Percentiles rank a stretch among this genome's conserved stretches.
These are phyloP conservation scores for Mycetomoellerius zeteki DNA, from an alignment of 1,140 invertebrate species.

Conservation along the genomic window DNA sequence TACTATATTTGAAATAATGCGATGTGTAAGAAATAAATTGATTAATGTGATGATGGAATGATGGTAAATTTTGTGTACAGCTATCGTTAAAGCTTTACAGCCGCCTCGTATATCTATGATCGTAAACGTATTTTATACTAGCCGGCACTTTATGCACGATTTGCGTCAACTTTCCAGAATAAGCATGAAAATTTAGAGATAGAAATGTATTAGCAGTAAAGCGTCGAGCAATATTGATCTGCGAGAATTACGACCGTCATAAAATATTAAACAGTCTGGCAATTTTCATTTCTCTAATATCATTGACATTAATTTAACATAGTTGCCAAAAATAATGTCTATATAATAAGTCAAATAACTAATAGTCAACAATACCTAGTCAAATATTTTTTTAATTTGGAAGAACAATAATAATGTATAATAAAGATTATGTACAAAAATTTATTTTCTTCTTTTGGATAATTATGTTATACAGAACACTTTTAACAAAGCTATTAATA, in stretches of 20 bases:
- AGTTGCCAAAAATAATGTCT: constrained; percentile 9
- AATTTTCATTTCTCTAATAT: constrained; percentile 26
- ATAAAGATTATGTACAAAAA: background rate
- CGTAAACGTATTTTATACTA: constrained; percentile 56
- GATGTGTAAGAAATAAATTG: constrained; percentile 12
- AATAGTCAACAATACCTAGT: background rate
- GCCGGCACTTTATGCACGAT: constrained; percentile 56
- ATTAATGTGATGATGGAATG: constrained; percentile 23
- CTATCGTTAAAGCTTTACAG: constrained; percentile 35
- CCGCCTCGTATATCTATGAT: constrained; percentile 38
- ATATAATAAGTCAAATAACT: background rate
- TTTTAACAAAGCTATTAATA: background rate
- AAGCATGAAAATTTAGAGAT: constrained; percentile 61
- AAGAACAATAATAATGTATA: background rate
- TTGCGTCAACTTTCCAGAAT: constrained; percentile 57
- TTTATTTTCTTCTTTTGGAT: background rate
- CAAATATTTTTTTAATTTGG: background rate
- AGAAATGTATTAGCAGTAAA: constrained; percentile 58
- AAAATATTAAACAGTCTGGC: constrained; percentile 52
- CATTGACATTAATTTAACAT: background rate
- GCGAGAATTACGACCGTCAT: constrained; percentile 46
- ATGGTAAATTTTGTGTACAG: constrained; percentile 41
- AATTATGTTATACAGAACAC: background rate
- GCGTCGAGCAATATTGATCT: constrained; percentile 50
- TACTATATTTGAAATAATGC: background rate